Evolutionary conservation across 2,797 vertebrate genomes (phyloP).

Genomic region (Halcyon smyrnensis): DNA sequence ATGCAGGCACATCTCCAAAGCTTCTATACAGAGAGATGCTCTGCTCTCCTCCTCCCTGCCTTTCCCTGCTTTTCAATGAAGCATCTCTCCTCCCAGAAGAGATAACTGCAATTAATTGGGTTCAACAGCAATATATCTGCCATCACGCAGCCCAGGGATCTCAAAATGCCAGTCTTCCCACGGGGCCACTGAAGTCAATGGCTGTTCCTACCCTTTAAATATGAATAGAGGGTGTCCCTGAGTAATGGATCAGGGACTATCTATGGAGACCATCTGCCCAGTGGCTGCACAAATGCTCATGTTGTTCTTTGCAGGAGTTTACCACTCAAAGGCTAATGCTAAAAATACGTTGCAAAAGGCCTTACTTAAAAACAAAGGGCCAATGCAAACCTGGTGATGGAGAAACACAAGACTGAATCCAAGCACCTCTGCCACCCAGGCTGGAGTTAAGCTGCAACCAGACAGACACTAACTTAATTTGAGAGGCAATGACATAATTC

Average conservation of each 20-base stretch:
- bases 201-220: conserved; percentile 26
- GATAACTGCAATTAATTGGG: neutral
- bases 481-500: conserved; percentile 16
- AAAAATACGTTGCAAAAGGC: neutral
- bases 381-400: neutral
- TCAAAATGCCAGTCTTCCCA: conserved; percentile 25
- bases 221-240: neutral
- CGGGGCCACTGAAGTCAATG: neutral
- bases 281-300: neutral
- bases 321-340: conserved; percentile 15
- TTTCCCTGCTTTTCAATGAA: neutral
- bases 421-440: neutral
- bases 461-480: neutral
- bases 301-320: neutral
- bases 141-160: neutral
- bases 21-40: neutral
- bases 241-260: neutral
- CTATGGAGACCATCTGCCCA: conserved; percentile 2
- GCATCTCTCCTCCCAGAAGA: neutral
- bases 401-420: neutral
- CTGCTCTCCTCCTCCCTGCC: neutral
- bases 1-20: neutral
- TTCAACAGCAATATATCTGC: neutral
- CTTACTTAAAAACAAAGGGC: conserved; percentile 6
- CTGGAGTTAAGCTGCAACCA: neutral